Base-by-base conservation (phyloP, 2,113 vertebrate genomes). In the Hippocampus guttulatus region DNA sequence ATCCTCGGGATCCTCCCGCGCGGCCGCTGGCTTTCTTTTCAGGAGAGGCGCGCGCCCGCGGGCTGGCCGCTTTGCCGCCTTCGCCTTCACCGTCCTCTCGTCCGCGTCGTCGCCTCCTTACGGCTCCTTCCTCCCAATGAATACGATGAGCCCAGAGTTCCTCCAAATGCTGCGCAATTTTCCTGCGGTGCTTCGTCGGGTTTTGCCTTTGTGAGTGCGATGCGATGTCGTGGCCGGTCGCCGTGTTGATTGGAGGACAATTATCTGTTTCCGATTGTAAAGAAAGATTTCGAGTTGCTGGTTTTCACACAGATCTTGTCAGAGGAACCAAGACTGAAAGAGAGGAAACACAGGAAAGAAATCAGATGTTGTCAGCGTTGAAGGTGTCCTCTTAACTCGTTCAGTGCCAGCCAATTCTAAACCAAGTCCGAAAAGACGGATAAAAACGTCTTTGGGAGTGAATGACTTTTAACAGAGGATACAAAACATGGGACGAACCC, bases 301-400 rank as follows among this genome's bases (percentile, higher is more conserved):
- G 89, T 92, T 93, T 84, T 91, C 75, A 75, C 90, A 92, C 88
- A 90, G 92, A 90, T 93, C 92, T 93, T 91, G 92, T 96, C 95
- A 96, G 94, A 96, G 95, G 94, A 96, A 96, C 95, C 95, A 96
- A 93, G 95, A 95, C 95, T 96, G 91, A 41, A 92, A 80, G 64
- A 87, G 78, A 83, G 58, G 71, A 75, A 43, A 75, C 47, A 33
- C 20, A 6, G 27, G 15, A n/a, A 63, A 5, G 7, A 0, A 25
- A 38, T 40, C n/a, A 49, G 15, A 18, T 16, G 60, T 30, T 30
- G 27, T 30, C 2, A 3, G 27, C 27, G 27, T 27, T 27, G 27
- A 27, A 27, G 27, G 27, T 27, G 27, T 27, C 27, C 30, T 33
- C 30, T 33, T 33, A 33, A 33, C 30, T 33, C 30, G 5, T 33